Conservation (phyloP, 2,797 vertebrate species). For the Okamejei kenojei region DNA sequence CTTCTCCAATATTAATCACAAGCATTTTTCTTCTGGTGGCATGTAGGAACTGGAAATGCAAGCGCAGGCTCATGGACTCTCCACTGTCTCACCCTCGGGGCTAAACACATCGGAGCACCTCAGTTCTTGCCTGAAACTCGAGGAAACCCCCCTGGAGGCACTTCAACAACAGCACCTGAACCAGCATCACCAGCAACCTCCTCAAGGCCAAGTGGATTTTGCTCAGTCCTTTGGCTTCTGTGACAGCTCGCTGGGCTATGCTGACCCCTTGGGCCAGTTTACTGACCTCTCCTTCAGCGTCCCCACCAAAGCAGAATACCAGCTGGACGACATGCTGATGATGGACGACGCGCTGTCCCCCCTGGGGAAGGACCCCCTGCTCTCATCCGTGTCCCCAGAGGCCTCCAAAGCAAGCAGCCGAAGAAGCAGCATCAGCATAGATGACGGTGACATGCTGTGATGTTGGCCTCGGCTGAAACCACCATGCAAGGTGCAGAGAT, state of each 20-base stretch:
- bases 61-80: conserved; percentile 79
- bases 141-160: conserved; percentile 50
- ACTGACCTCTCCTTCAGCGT: conserved; percentile 65
- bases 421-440: conserved; percentile 96
- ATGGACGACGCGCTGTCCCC: conserved; percentile 82
- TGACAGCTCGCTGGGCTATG: conserved; percentile 67
- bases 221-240: conserved; percentile 71
- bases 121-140: conserved; percentile 77
- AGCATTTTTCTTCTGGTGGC: neutral
- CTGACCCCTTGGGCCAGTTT: conserved; percentile 70
- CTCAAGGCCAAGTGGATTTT: conserved; percentile 76
- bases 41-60: conserved; percentile 94
- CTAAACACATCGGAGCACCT: conserved; percentile 70
- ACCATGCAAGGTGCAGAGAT: conserved; percentile 20
- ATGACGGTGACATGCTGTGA: conserved; percentile 89
- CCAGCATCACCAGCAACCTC: conserved; percentile 46
- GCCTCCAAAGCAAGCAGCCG: conserved; percentile 91
- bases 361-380: conserved; percentile 80
- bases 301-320: conserved; percentile 65
- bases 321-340: conserved; percentile 87
- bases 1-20: too few relatives aligned
- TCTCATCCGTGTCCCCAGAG: conserved; percentile 87
- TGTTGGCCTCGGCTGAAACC: conserved; percentile 41
- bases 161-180: conserved; percentile 53
- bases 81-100: conserved; percentile 71